Base-by-base conservation (phyloP, 2,888 invertebrate species). In the Tribolium freemani region DNA sequence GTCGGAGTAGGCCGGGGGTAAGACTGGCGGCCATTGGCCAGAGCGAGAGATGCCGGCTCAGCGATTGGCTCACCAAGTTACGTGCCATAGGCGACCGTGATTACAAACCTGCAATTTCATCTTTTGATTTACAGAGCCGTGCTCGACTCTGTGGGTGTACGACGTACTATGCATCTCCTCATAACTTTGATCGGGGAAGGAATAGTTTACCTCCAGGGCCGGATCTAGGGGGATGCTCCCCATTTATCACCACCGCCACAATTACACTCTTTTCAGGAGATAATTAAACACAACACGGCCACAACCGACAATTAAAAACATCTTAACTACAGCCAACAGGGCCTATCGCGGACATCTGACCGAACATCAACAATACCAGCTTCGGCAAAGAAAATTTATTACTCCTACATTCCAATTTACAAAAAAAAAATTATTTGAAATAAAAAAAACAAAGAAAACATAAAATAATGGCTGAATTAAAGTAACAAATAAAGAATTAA, bases 11-110 rank as follows among this genome's bases (percentile, higher is more conserved):
- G 85, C 84, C 84, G 85, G 86, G 84, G 85, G 84, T 81, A 83
- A 83, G 82, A 83, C 85, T 84, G 80, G 82, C 84, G 86, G 86
- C 85, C 86, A 86, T 86, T 86, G 86, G 86, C 85, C 84, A 83
- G 83, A 81, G 79, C 82, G 78, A 80, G 81, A 79, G 81, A 79
- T 81, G 81, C 80, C 79, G 81, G 84, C 82, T 79, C 80, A 82
- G 84, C 84, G 81, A 85, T 85, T 85, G 86, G 86, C 83, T 83
- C 84, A 83, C 84, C 84, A 84, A 83, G 84, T 84, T 84, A 83
- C 84, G 83, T 82, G 84, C 85, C 84, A 80, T 81, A 77, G 84
- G 85, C 83, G 79, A 83, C 82, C 78, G 80, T 83, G 84, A 83
- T 84, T 83, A 82, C 81, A 83, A 83, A 84, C 84, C 84, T 83